Evolutionary conservation across 2,113 vertebrate genomes (phyloP).

Genomic region (Orthonyx spaldingii): DNA sequence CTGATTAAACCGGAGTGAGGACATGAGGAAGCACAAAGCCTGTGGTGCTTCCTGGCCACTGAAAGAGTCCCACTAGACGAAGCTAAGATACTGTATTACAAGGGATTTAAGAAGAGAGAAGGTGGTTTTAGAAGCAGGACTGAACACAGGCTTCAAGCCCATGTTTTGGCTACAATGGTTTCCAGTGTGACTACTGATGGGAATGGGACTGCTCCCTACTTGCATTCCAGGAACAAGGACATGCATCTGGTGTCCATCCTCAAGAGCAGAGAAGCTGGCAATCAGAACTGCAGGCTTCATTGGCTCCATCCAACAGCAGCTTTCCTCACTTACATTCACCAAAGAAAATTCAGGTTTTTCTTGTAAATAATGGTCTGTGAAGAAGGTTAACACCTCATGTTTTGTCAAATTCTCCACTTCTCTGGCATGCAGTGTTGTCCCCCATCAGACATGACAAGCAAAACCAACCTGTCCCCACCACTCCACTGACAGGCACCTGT

Average conservation of each 20-base stretch:
- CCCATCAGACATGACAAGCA: background rate
- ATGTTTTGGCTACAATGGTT: background rate
- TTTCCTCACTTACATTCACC: background rate
- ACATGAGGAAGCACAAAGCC: background rate
- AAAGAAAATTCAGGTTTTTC: background rate
- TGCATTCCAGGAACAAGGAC: background rate
- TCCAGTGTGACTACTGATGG: background rate
- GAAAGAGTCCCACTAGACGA: rapidly evolving
- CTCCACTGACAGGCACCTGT: background rate
- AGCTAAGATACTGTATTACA: background rate
- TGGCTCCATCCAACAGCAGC: background rate
- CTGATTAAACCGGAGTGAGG: background rate
- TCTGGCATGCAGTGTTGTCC: background rate
- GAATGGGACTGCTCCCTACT: background rate
- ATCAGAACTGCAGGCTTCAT: background rate
- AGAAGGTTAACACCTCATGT: background rate
- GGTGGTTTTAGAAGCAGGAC: background rate
- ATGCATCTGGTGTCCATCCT: rapidly evolving
- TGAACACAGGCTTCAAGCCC: background rate
- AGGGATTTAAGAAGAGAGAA: background rate
- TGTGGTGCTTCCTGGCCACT: background rate
- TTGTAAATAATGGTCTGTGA: background rate
- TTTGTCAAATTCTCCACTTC: background rate
- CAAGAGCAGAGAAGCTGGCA: background rate
- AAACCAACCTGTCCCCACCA: background rate